Evolutionary conservation across 2,888 invertebrate genomes (phyloP), one percentile per base, ranked within the genome.

Genomic region (Spodoptera exigua): DNA sequence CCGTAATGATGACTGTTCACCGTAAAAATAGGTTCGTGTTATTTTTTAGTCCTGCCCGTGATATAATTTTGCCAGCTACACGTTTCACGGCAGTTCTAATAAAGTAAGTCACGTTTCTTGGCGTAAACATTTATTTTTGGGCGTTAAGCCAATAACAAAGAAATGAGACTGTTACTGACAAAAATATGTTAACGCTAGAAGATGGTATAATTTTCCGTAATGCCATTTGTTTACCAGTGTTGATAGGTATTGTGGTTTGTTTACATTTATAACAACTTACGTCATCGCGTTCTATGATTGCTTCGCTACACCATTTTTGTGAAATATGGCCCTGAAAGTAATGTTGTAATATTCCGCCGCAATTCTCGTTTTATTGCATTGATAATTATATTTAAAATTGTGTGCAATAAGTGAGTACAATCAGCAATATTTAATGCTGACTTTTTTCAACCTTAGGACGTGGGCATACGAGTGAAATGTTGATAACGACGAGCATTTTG

Each of bases 91-190:
- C 48, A 57, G 55, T 74, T 74, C 74, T 74, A 78, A 80, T 81
- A 82, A 77, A 77, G 62, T 78, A 76, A 69, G 82, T 89, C 85
- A 87, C 86, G 87, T 84, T 86, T 72, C 74, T 74, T 79, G 71
- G 69, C 79, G 81, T 84, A 82, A 81, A 83, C 80, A 81, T 79
- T 69, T 73, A 71, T 80, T 77, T 68, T 77, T 67, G 75, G 87
- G 86, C 83, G 34, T 49, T 21, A 48, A 76, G 86, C 88, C 88
- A 88, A 81, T 59, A 74, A 71, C 58, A 63, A 70, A 66, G 53
- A 72, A 66, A 74, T 70, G 59, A 64, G 47, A 43, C 52, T 34
- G 35, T 48, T 47, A 63, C 67, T 59, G 70, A 71, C 69, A 61
- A 62, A 61, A 46, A 44, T 11, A 48, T 61, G 39, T 61, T 53